Conservation (phyloP, 2,888 invertebrate species). For the Gandaritis pyraliata region DNA sequence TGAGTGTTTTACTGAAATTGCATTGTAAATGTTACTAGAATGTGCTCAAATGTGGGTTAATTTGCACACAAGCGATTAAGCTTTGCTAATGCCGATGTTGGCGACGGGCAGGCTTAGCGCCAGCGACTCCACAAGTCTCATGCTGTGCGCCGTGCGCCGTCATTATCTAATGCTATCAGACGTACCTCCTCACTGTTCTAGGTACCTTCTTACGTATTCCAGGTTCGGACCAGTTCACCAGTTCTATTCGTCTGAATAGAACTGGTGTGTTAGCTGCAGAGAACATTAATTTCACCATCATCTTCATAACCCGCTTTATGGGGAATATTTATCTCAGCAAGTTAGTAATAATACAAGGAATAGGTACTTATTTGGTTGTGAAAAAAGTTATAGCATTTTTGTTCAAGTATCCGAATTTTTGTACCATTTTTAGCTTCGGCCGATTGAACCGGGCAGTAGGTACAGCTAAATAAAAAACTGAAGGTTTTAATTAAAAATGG, state of each 20-base stretch:
- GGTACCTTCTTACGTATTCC: background rate
- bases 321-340: no score
- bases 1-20: no score
- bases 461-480: conserved; percentile 12
- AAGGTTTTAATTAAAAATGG: conserved; percentile 13
- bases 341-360: no score
- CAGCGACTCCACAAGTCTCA: background rate
- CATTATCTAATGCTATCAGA: background rate
- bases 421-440: background rate
- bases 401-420: no score
- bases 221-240: no score
- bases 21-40: no score
- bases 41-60: background rate
- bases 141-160: no score
- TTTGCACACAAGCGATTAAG: background rate
- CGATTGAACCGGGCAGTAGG: background rate
- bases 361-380: no score
- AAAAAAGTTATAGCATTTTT: no score
- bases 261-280: no score
- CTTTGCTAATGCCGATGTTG: background rate
- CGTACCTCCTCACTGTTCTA: background rate
- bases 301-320: background rate
- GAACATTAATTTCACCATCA: background rate
- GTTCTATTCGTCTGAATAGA: no score
- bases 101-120: background rate